Conservation (phyloP, 2,797 vertebrate genomes). For the Tinamus major region DNA sequence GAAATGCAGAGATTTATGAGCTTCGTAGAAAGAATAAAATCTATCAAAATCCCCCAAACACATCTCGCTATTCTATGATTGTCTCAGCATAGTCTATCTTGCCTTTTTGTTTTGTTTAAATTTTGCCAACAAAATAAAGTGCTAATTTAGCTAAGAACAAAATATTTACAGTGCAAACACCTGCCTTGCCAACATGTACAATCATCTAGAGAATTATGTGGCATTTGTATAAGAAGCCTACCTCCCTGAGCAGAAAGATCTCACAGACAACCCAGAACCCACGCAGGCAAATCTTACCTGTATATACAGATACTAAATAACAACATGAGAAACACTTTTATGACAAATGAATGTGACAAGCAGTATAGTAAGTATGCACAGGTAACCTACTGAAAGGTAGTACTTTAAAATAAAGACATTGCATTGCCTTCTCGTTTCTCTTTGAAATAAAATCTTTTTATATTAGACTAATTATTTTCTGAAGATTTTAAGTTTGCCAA, state of each 20-base stretch:
- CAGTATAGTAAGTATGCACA: background rate
- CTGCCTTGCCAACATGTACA: background rate
- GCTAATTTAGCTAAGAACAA: constrained; percentile 1
- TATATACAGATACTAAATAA: background rate
- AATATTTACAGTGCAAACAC: constrained; percentile 25
- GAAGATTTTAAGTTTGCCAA: background rate
- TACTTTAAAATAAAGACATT: background rate
- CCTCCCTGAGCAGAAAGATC: background rate
- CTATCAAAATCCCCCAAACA: background rate
- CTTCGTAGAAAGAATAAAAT: background rate
- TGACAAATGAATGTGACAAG: background rate
- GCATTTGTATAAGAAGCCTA: background rate
- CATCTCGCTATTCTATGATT: background rate
- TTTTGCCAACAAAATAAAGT: background rate
- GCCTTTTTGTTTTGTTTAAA: background rate
- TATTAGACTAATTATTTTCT: background rate
- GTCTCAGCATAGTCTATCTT: background rate
- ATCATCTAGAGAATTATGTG: background rate
- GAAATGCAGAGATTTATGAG: background rate
- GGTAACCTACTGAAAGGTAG: background rate
- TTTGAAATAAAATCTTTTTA: background rate
- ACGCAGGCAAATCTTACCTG: background rate
- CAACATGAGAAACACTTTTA: background rate
- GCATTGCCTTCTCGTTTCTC: background rate
- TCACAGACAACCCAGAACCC: accelerated